Evolutionary conservation across 2,888 invertebrate genomes (phyloP), one percentile per base, ranked within the genome.

Genomic region (Andrena bucephala): DNA sequence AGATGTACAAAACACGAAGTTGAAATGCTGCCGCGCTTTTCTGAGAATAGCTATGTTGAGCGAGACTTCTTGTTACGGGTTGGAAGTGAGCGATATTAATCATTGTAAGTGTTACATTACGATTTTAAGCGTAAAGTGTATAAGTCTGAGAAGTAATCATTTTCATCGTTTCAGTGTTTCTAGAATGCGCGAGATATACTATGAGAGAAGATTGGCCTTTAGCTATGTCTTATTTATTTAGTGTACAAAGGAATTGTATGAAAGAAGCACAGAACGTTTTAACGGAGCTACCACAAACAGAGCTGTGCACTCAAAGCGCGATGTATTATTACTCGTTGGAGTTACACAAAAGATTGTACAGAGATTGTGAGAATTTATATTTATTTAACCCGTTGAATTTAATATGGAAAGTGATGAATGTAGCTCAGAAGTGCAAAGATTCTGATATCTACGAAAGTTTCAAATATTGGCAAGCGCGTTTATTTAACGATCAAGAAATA

Each of bases 221-320:
- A 57, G 95, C 95, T 16, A 90, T 96, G 78, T 94, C 95, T 1
- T 95, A 95, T 89, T 93, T 96, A 27, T 87, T 95, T 77, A 94
- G 94, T 68, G 86, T 95, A 42, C 90, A 94, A 33, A 90, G 87
- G 48, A 69, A 85, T 48, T 83, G 94, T 91, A 83, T 89, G 31
- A 42, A 77, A 10, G 87, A 87, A 36, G 85, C 89, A 59, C 86
- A 90, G 62, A 85, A 90, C 74, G 72, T 91, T 48, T 92, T 94
- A 75, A 74, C 83, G 16, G 89, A 90, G 65, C 87, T 94, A 8
- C 89, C 92, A n/a, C 79, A 87, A 71, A 90, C 84, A 13, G 86
- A 91, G 52, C 83, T 93, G 59, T 90, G 90, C 67, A 70, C 83
- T 70, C 92, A 93, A 81, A 87, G 92, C 6, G 90, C 91, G 8